phyloP scores from a whole-genome alignment of 2,113 vertebrate genomes.

The Bufo gargarizans region DNA sequence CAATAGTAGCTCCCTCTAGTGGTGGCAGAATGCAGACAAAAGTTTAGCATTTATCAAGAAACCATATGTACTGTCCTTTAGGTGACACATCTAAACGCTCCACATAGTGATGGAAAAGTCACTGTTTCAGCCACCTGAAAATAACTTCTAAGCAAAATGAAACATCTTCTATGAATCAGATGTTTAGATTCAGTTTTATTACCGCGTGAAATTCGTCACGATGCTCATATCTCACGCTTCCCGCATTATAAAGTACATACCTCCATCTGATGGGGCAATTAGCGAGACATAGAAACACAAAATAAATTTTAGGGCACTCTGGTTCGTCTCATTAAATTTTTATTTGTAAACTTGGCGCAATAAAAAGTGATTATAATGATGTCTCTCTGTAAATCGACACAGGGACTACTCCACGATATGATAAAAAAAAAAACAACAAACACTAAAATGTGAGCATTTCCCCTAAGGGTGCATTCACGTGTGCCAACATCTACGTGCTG shows the following conservation, averaged over 20 bases:
- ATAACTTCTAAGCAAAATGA: too few relatives aligned
- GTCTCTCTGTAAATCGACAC: neutral
- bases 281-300: neutral
- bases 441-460: neutral
- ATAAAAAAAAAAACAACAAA: neutral
- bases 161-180: neutral
- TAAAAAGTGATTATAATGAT: neutral
- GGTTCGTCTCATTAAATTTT: neutral
- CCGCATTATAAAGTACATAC: neutral
- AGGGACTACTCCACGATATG: neutral
- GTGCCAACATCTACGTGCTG: too few relatives aligned
- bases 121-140: too few relatives aligned
- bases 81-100: too few relatives aligned
- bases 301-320: neutral
- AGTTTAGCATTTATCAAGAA: too few relatives aligned
- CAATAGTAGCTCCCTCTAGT: too few relatives aligned
- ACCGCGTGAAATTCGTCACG: neutral
- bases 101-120: too few relatives aligned
- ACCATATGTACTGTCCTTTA: too few relatives aligned
- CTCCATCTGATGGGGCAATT: neutral
- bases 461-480: too few relatives aligned
- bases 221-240: neutral
- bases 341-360: conserved; percentile 6
- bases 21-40: too few relatives aligned
- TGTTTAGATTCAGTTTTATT: neutral